Base-by-base conservation (phyloP, 2,797 vertebrate species). In the Rhinogobio ventralis region DNA sequence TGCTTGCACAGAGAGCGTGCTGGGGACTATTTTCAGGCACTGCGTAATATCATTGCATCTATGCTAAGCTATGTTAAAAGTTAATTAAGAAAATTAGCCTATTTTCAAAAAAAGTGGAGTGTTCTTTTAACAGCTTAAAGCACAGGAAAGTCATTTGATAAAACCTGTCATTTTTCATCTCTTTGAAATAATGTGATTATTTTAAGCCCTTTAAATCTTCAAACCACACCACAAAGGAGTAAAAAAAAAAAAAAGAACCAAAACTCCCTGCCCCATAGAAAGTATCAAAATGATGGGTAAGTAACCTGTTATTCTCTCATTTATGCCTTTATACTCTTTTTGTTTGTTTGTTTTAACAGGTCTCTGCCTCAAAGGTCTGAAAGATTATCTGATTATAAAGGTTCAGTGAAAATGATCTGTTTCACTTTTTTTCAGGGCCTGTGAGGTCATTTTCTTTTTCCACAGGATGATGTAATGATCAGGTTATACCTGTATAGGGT, bases 401-500 rank as follows among this genome's bases (percentile, higher is more conserved):
- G 49, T 33, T 20, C 2, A 28, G 36, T 57, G 33, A 81, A 81
- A 57, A 81, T 55, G n/a, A 81, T 81, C 66, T 42, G 49, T 81
- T 42, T 71, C 30, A 42, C 20, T 19, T 71, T 57, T 42, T 68
- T 49, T 69, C 30, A 71, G n/a, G 8, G 67, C 51, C 23, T 45
- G 67, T 81, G 86, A 93, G 90, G 88, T 64, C 89, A 89, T 91
- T 84, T 91, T 79, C 87, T 87, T 90, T 85, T 91, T 77, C 86
- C 87, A 69, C 1, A 86, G 90, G 88, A 90, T 93, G 92, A 92
- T 90, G 90, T 87, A 90, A 88, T 86, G 90, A 92, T 92, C 90
- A 66, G 74, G 33, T 60, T 77, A 42, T 55, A 77, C 55, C 75
- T 42, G 55, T 62, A 77, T 62, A 19, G n/a, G 55, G 49, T 60